A percentile compares a stretch with the other conserved stretches of the same genome.
Evolutionary conservation across 2,888 invertebrate species (phyloP).

Genomic region (Sceliomorpha sp.): DNA sequence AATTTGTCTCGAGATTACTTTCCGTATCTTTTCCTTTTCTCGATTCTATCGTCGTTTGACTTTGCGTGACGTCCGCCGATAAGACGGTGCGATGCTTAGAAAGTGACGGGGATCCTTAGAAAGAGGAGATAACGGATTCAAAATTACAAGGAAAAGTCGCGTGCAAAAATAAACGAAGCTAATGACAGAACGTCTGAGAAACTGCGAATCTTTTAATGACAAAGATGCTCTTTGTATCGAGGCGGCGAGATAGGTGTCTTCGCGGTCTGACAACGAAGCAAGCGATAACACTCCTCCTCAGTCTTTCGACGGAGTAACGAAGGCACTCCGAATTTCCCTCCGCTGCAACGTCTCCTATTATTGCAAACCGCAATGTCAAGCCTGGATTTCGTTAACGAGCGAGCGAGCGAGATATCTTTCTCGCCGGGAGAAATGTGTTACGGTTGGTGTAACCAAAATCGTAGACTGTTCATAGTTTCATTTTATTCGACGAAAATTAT

Average conservation of each 20-base stretch:
- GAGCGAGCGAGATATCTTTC: conserved; percentile 1
- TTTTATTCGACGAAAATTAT: no score
- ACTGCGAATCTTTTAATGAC: conserved; percentile 59
- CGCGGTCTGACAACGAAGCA: conserved; percentile 21
- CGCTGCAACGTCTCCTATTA: conserved; percentile 21
- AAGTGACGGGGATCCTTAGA: conserved; percentile 10
- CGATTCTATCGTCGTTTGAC: conserved; percentile 37
- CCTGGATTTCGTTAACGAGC: conserved; percentile 31
- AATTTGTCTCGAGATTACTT: conserved; percentile 58
- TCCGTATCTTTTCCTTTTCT: no score
- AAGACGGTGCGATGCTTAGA: conserved; percentile 29
- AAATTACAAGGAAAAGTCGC: conserved; percentile 49
- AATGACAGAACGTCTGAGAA: conserved; percentile 65
- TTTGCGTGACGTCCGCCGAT: conserved; percentile 42
- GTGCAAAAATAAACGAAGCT: conserved; percentile 67
- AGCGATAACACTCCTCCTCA: conserved; percentile 19
- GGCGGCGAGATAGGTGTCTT: conserved; percentile 19
- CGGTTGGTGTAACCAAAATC: conserved; percentile 15
- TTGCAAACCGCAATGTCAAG: conserved; percentile 20
- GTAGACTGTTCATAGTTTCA: no score
- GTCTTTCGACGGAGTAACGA: conserved; percentile 58
- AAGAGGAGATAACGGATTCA: conserved; percentile 33
- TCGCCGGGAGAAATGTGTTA: conserved; percentile 4
- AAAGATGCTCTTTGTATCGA: conserved; percentile 56
- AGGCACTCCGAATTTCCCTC: conserved; percentile 41